phyloP scores from a whole-genome alignment of 2,113 vertebrate genomes.

The Oophaga pumilio region DNA sequence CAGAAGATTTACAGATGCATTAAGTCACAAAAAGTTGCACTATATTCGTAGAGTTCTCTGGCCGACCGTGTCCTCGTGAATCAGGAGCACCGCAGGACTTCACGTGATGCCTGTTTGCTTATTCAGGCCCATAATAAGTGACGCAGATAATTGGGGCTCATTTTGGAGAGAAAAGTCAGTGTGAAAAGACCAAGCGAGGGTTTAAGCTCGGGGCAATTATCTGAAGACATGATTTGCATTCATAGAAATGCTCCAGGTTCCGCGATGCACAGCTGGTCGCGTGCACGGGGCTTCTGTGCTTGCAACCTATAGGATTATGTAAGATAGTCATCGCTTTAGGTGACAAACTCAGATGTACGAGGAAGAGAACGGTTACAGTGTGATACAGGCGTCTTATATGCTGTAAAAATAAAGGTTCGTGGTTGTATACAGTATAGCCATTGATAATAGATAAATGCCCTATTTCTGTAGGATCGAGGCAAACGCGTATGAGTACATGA shows the following conservation, averaged over 20 bases:
- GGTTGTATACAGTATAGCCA: no score
- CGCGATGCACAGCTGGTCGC: neutral
- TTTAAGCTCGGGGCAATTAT: constrained; percentile 15
- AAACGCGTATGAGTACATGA: no score
- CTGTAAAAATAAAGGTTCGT: no score
- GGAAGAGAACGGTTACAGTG: neutral
- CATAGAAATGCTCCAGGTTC: neutral
- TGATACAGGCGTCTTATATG: neutral
- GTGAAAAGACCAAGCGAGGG: constrained; percentile 1
- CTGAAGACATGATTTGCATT: constrained; percentile 5
- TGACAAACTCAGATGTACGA: neutral
- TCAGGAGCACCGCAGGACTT: neutral
- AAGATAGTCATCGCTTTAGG: neutral
- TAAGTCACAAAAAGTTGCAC: neutral
- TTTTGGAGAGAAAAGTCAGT: neutral
- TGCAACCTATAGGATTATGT: neutral
- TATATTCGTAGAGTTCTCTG: neutral
- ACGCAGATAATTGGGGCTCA: constrained; percentile 19
- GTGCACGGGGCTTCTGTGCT: neutral
- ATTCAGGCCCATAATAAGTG: constrained; percentile 25
- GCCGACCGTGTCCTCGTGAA: neutral
- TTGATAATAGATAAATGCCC: no score
- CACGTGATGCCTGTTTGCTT: constrained; percentile 27
- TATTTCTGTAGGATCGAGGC: no score
- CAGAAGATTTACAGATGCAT: neutral